Evolutionary conservation across 2,113 vertebrate genomes (phyloP), one percentile per base, ranked within the genome.

Genomic region (Notarius lentiginosus): DNA sequence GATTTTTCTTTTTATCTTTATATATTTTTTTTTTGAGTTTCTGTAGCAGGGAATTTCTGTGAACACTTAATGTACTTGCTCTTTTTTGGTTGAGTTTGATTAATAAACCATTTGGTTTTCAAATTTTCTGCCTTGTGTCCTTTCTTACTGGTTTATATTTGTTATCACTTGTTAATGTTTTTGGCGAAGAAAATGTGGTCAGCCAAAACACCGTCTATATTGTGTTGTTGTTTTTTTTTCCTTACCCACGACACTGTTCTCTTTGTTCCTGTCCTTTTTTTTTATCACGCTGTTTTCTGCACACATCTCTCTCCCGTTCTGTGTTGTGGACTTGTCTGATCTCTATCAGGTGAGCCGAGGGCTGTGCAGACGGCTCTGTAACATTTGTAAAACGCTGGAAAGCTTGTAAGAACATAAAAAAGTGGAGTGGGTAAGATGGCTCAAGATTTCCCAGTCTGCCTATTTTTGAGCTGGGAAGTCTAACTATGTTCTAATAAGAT

Each of bases 301-400:
- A 24, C 24, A 65, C 49, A 68, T 87, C 27, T 84, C 63, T 84
- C 30, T 77, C 81, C 72, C 76, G 68, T 81, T 86, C 34, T 90
- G 51, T 90, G 66, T 90, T 88, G 85, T 88, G 85, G 87, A 87
- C 81, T 82, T 90, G 85, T 90, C 84, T 90, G 87, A 88, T 90
- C 88, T 88, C 85, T 88, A 88, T 90, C 89, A 90, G 89, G 89
- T 90, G 87, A 88, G 82, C 85, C 61, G 84, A 86, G 88, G 87
- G 76, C 87, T 68, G 66, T 88, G 89, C 85, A 84, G 87, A 87
- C 47, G 85, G 70, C 87, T 85, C 89, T 86, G 70, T 88, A 88
- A 88, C 85, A 87, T 90, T 88, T 90, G 89, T 90, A 82, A 87
- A 90, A 87, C 58, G 58, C 82, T 87, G 87, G 82, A 70, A 66